Conservation (phyloP, 2,113 vertebrate species). For the Callospermophilus lateralis region DNA sequence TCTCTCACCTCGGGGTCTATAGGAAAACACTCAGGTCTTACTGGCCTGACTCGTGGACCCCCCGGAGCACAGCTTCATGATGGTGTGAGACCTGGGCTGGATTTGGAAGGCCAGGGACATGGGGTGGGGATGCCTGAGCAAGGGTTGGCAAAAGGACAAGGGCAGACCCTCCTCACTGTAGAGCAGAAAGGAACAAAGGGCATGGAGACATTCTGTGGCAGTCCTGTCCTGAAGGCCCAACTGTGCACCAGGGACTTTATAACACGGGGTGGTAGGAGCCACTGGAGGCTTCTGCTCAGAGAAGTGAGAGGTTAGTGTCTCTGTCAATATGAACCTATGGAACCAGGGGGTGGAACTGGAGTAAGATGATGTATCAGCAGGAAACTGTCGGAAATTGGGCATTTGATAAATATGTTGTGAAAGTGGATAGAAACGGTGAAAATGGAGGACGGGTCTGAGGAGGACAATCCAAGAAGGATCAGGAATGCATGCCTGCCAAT, state of each 20-base stretch:
- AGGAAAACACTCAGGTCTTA: not conserved
- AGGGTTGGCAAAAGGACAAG: accelerated
- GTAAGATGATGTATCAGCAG: not conserved
- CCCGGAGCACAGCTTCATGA: not conserved
- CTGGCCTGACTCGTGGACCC: not conserved
- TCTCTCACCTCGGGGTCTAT: not conserved
- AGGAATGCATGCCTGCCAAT: too few relatives aligned
- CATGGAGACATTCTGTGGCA: accelerated
- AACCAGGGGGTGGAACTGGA: not conserved
- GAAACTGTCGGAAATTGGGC: not conserved
- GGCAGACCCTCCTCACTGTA: not conserved
- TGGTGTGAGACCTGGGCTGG: not conserved
- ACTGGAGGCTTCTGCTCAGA: not conserved
- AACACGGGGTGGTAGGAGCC: too few relatives aligned
- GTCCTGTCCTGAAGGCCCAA: not conserved
- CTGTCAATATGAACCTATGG: not conserved
- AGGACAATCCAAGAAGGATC: not conserved
- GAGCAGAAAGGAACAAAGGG: not conserved
- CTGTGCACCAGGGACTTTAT: accelerated
- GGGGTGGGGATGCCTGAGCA: accelerated
- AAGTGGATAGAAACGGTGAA: not conserved
- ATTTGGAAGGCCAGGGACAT: not conserved
- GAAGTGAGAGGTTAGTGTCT: not conserved
- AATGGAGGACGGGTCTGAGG: not conserved
- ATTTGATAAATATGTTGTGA: not conserved